Evolutionary conservation across 2,797 vertebrate genomes (phyloP), one percentile per base, ranked within the genome.

Genomic region (Erithacus rubecula): DNA sequence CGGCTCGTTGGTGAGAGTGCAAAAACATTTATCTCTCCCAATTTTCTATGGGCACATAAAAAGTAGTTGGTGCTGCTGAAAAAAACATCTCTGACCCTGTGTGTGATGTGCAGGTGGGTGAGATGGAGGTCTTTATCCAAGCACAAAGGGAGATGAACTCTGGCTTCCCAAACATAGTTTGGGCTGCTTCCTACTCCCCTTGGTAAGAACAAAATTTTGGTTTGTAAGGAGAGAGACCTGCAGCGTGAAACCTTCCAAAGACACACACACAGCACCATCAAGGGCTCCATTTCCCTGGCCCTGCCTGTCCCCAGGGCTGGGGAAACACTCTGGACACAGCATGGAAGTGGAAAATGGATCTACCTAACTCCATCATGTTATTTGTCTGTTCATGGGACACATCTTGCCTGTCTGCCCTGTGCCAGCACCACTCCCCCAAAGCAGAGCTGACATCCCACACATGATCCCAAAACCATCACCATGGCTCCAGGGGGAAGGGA

Each of bases 1-100:
- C 69, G 80, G 75, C 23, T 93, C 56, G 55, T 26, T 83, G 94
- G 90, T 90, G 71, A 93, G 91, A 96, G 87, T 53, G 83, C 55
- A 92, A 55, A 87, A 76, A 56, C 30, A 47, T 81, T 93, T 80
- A 1, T 83, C 59, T 58, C 78, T 89, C 59, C 27, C 76, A 27
- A 2, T 94, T 91, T 95, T 79, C 58, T 47, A 32, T 5, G 15
- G 60, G 55, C 27, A 52, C 15, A 0, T 52, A 70, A 85, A 90
- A 69, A 52, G 16, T 39, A 75, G 22, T 12, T 12, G 15, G 19
- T 55, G 60, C 63, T 89, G 80, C 43, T 65, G 15, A 77, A 64
- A 80, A 80, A 87, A 92, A 47, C 34, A 70, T 43, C 5, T 2
- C 29, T 41, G 79, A 53, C 53, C 69, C 83, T 11, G 13, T 62